These are phyloP conservation scores for Onychomys arenicola DNA, from an alignment of 2,797 vertebrate genomes.

Conservation along the genomic window DNA sequence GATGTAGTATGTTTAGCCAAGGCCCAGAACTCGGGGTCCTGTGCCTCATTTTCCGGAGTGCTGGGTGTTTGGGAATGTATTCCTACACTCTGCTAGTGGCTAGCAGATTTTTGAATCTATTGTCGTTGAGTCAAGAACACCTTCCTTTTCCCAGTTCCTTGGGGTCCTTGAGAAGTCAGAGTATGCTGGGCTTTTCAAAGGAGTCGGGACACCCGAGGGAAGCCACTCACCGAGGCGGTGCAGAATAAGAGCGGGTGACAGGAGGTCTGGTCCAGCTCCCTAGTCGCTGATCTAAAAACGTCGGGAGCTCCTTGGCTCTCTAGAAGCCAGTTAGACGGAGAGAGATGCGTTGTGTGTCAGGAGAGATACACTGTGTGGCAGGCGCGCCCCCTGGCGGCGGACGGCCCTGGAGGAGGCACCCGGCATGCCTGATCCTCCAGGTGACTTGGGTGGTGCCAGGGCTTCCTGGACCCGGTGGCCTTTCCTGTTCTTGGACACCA, in stretches of 20 bases:
- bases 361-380: neutral
- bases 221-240: fast-evolving
- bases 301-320: too few species aligned
- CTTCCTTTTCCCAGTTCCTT: neutral
- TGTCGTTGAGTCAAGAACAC: neutral
- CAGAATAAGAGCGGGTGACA: neutral
- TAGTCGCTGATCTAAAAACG: neutral
- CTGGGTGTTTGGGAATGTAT: neutral
- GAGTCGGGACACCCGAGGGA: fast-evolving
- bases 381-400: conserved; percentile 37
- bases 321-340: neutral
- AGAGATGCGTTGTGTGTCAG: neutral
- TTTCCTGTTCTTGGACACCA: neutral
- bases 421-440: too few species aligned
- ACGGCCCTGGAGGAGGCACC: fast-evolving
- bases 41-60: neutral
- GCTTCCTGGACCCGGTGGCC: fast-evolving
- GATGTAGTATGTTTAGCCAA: neutral
- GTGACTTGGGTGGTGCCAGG: neutral
- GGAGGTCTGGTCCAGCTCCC: neutral
- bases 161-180: neutral
- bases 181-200: neutral
- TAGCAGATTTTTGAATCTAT: neutral
- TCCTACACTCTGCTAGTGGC: neutral
- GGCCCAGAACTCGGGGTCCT: neutral